A percentile compares a stretch with the other conserved stretches of the same genome.
Evolutionary conservation across 2,797 vertebrate genomes (phyloP).

Genomic region (Myotis planiceps): DNA sequence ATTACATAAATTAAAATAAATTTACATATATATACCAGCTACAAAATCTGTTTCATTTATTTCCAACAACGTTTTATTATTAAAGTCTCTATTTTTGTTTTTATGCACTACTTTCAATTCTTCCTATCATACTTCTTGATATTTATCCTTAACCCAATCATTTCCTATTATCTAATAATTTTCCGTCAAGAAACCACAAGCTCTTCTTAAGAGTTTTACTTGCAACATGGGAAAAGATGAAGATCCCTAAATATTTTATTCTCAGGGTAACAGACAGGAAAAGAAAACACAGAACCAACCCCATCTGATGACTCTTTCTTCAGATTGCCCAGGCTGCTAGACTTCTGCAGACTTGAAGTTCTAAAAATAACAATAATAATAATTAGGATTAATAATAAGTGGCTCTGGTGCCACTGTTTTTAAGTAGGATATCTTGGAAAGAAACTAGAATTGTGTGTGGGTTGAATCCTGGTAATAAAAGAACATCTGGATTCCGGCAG

Average conservation of each 20-base stretch:
- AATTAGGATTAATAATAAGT: constrained; percentile 51
- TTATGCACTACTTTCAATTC: neutral
- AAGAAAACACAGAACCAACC: constrained; percentile 84
- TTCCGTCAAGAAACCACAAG: constrained; percentile 26
- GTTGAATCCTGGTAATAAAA: constrained; percentile 50
- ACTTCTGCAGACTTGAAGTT: constrained; percentile 85
- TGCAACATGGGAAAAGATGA: constrained; percentile 32
- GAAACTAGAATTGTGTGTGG: constrained; percentile 55
- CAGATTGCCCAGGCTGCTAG: constrained; percentile 90
- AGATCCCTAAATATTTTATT: neutral
- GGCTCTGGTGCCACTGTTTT: constrained; percentile 5
- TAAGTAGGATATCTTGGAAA: constrained; percentile 20
- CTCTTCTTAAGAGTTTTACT: constrained; percentile 1
- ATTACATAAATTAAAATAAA: neutral
- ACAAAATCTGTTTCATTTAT: neutral
- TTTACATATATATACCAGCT: neutral
- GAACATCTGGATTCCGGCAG: constrained; percentile 63
- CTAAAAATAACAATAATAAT: constrained; percentile 79
- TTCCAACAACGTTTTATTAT: neutral
- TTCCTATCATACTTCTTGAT: neutral
- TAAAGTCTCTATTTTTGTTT: neutral
- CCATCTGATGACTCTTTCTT: constrained; percentile 87
- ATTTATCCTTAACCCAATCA: neutral
- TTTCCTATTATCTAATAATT: neutral
- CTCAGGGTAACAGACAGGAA: neutral